Conservation (phyloP, 1,140 invertebrate species). For the Dendrolimus kikuchii region DNA sequence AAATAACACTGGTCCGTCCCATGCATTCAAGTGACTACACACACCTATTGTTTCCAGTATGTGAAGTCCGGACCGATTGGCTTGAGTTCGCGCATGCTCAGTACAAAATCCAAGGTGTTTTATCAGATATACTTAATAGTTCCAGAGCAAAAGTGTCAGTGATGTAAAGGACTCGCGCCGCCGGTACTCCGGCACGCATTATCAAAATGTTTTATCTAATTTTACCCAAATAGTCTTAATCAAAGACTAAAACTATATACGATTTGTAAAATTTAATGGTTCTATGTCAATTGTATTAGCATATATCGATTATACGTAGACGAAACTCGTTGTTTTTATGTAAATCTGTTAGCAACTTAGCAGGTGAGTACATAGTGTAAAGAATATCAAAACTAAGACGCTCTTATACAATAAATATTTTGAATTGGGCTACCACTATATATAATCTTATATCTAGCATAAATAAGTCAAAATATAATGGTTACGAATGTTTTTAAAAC, state of each 20-base stretch:
- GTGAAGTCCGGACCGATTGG: conserved; percentile 46
- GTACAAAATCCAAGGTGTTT: conserved; percentile 15
- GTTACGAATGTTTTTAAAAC: too few species aligned
- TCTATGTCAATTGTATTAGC: conserved; percentile 57
- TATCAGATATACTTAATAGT: conserved; percentile 37
- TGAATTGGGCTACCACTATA: not conserved
- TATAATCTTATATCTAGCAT: too few species aligned
- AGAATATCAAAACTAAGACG: too few species aligned
- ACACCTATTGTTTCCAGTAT: conserved; percentile 22
- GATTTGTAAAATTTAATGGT: conserved; percentile 27
- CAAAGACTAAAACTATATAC: conserved; percentile 13
- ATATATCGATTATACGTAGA: conserved; percentile 36
- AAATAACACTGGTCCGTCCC: not conserved
- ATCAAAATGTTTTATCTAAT: conserved; percentile 27
- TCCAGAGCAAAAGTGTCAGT: conserved; percentile 41
- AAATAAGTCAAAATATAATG: too few species aligned
- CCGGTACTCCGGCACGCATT: conserved; percentile 43
- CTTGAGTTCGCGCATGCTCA: conserved; percentile 50
- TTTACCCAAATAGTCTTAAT: conserved; percentile 12
- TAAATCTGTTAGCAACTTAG: conserved; percentile 37
- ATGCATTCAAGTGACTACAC: conserved; percentile 14
- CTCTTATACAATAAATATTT: conserved; percentile 1
- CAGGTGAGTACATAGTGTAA: conserved; percentile 38
- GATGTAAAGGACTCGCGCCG: conserved; percentile 38
- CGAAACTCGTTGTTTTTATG: conserved; percentile 25